A percentile compares a stretch with the other conserved stretches of the same genome.
Conservation (phyloP, 2,113 vertebrate genomes). For the Halichoeres trimaculatus region DNA sequence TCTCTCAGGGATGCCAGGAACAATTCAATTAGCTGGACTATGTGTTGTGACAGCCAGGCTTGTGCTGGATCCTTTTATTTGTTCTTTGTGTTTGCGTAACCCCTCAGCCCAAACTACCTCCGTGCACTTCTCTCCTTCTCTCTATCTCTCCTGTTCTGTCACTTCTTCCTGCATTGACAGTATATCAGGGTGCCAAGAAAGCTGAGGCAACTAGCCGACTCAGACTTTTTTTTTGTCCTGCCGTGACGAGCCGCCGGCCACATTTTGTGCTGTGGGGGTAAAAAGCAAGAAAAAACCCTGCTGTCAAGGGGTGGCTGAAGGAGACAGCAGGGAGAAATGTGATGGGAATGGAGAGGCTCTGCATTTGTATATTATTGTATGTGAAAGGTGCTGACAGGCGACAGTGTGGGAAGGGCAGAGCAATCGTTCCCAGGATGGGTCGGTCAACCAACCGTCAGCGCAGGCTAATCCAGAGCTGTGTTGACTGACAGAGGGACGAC, state of each 20-base stretch:
- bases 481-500: slow-evolving; percentile 64
- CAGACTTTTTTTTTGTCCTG: slow-evolving; percentile 54
- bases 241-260: slow-evolving; percentile 44
- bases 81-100: slow-evolving; percentile 46
- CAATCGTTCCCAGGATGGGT: slow-evolving; percentile 49
- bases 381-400: slow-evolving; percentile 76
- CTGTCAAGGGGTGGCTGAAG: slow-evolving; percentile 60
- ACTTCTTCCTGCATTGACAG: slow-evolving; percentile 44
- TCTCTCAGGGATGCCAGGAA: slow-evolving; percentile 63
- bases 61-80: slow-evolving; percentile 58
- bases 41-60: slow-evolving; percentile 61
- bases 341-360: slow-evolving; percentile 45
- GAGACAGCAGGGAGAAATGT: slow-evolving; percentile 46
- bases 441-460: slow-evolving; percentile 57
- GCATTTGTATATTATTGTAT: slow-evolving; percentile 53
- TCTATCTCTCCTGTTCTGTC: slow-evolving; percentile 38
- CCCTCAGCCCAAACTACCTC: slow-evolving; percentile 21
- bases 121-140: slow-evolving; percentile 13
- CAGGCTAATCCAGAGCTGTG: slow-evolving; percentile 49
- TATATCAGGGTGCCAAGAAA: slow-evolving; percentile 40
- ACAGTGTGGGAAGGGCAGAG: slow-evolving; percentile 60
- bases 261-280: slow-evolving; percentile 66
- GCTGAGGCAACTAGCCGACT: slow-evolving; percentile 64
- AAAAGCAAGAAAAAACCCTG: slow-evolving; percentile 28
- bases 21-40: slow-evolving; percentile 61